phyloP scores from a whole-genome alignment of 2,797 vertebrate genomes.

The Urocyon cinereoargenteus region DNA sequence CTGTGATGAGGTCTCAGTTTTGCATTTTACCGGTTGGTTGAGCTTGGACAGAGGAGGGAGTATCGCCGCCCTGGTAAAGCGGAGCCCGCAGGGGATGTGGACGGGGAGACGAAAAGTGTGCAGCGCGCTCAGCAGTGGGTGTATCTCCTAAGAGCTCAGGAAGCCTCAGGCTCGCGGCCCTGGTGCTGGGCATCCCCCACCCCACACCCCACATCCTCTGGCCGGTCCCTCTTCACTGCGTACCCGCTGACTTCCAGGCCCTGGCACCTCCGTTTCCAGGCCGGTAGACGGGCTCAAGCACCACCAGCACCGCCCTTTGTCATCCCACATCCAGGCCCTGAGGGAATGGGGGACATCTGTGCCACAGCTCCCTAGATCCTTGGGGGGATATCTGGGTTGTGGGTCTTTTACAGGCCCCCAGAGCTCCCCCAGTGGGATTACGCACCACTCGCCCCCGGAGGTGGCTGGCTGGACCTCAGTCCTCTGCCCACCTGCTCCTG shows the following conservation, averaged over 20 bases:
- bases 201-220: neutral
- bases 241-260: neutral
- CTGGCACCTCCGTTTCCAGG: rapidly evolving
- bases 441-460: rapidly evolving
- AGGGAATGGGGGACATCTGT: rapidly evolving
- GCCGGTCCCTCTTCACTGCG: rapidly evolving
- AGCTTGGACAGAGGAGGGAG: neutral
- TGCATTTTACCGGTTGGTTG: neutral
- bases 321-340: rapidly evolving
- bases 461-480: neutral
- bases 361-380: neutral
- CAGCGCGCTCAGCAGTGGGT: neutral
- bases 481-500: neutral
- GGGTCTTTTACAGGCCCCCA: too few species aligned
- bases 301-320: neutral
- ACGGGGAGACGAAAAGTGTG: too few species aligned
- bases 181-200: rapidly evolving
- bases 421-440: neutral
- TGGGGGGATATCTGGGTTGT: neutral
- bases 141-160: neutral
- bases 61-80: neutral
- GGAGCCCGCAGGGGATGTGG: rapidly evolving
- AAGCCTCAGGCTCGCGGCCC: rapidly evolving
- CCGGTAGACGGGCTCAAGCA: too few species aligned
- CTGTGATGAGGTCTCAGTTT: neutral